Evolutionary conservation across 2,888 invertebrate species (phyloP).

Genomic region (Noctua fimbriata): DNA sequence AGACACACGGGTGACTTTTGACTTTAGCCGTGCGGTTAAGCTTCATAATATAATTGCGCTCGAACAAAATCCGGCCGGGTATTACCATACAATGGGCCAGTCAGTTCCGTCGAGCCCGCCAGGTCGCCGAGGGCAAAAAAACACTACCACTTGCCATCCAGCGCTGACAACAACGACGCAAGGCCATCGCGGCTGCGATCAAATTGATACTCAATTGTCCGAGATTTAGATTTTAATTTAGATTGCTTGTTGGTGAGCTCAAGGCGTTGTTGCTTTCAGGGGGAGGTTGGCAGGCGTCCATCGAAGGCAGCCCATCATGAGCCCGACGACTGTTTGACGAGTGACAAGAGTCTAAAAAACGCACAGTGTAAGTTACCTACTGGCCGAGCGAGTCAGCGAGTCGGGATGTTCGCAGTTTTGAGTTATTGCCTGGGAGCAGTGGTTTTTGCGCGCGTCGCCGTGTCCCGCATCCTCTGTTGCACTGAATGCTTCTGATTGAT

Average conservation of each 20-base stretch:
- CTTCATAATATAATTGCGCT: slow-evolving; percentile 90
- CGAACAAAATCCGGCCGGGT: slow-evolving; percentile 89
- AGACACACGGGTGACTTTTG: slow-evolving; percentile 88
- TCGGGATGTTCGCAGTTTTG: slow-evolving; percentile 83
- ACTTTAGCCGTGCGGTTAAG: slow-evolving; percentile 88
- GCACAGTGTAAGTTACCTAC: slow-evolving; percentile 84
- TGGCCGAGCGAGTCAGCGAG: slow-evolving; percentile 75
- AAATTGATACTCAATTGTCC: slow-evolving; percentile 65
- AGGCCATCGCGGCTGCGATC: slow-evolving; percentile 43
- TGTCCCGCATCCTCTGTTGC: slow-evolving; percentile 61
- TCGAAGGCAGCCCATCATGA: slow-evolving; percentile 88
- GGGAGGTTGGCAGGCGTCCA: slow-evolving; percentile 88
- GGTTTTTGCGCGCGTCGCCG: slow-evolving; percentile 73
- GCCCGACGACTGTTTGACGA: slow-evolving; percentile 88
- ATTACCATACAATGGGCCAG: slow-evolving; percentile 90
- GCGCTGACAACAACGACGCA: slow-evolving; percentile 66
- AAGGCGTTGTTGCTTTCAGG: slow-evolving; percentile 59
- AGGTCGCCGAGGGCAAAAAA: slow-evolving; percentile 89
- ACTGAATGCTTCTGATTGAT: slow-evolving; percentile 74
- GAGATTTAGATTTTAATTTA: slow-evolving; percentile 55
- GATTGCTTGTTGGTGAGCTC: slow-evolving; percentile 40
- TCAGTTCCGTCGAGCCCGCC: slow-evolving; percentile 88
- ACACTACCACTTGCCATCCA: slow-evolving; percentile 84
- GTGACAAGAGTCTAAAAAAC: slow-evolving; percentile 88
- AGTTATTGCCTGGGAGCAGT: slow-evolving; percentile 81